Base-by-base conservation (phyloP, 2,113 vertebrate genomes). In the Tor tambroides region DNA sequence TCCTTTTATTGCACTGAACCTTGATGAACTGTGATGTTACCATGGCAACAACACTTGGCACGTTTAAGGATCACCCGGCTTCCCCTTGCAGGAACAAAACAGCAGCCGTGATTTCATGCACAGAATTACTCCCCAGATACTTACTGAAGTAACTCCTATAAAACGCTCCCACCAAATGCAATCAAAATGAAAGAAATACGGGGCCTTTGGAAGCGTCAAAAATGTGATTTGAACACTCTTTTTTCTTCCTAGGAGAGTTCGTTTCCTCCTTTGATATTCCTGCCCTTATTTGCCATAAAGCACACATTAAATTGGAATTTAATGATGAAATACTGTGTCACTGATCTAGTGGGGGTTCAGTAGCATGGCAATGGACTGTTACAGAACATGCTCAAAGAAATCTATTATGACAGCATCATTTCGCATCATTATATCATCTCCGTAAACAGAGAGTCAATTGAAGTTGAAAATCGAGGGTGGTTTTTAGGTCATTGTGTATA, bases 11-110 rank as follows among this genome's bases (percentile, higher is more conserved):
- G 87, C 89, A 91, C 46, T 35, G 89, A 94, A 91, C 91, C 92
- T 92, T 93, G 94, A 95, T 94, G 94, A 95, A 94, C 93, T 90
- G 91, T 92, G 91, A 15, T 88, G 94, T 94, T 93, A 89, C 93
- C 91, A 92, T 92, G 92, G 91, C 76, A 89, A 95, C 92, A 35
- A 5, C 88, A 88, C 90, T 92, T 93, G 90, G 86, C 86, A 88
- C 91, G 88, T 91, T 43, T 79, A 88, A 85, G 90, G 91, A 93
- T 93, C 93, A 92, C 87, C 78, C 35, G 91, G 87, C 89, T 90
- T 83, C 46, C 91, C 87, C 90, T 90, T 89, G 86, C 84, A 63
- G 87, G 84, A 88, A 87, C 93, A 86, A 85, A 85, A 54, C 86
- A 89, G 87, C 82, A 89, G 85, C 78, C 88, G 90, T 89, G 87